These are phyloP conservation scores for Pterophyllum scalare DNA, from an alignment of 2,113 vertebrate species.

Conservation along the genomic window DNA sequence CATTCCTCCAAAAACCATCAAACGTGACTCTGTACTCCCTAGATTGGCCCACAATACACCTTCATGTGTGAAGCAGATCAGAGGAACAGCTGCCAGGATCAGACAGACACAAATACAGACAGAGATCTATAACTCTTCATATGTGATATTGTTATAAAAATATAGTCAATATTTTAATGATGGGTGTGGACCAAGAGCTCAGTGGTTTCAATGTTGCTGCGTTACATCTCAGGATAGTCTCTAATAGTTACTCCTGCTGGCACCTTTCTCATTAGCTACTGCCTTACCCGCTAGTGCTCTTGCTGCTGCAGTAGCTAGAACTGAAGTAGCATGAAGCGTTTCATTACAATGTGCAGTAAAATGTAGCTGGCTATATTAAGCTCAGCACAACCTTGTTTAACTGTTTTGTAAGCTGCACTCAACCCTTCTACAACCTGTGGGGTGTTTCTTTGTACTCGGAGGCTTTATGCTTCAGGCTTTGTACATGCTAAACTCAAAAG, in stretches of 20 bases:
- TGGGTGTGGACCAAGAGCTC: background rate
- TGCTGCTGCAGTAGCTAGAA: background rate
- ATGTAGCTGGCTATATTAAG: background rate
- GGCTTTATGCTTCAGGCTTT: no score
- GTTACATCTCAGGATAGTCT: no score
- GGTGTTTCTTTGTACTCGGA: no score
- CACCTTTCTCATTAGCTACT: background rate
- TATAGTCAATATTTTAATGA: background rate
- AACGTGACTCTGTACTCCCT: background rate
- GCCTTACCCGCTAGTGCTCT: background rate
- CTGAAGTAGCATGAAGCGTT: background rate
- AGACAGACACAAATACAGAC: background rate
- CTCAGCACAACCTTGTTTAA: background rate
- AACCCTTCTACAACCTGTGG: no score
- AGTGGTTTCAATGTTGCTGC: background rate
- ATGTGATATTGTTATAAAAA: background rate
- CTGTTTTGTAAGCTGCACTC: background rate
- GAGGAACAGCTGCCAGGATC: background rate
- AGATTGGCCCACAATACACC: background rate
- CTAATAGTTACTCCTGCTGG: fast-evolving
- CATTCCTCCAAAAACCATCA: background rate
- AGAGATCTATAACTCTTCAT: no score
- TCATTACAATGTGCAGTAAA: background rate
- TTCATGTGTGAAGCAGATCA: background rate
- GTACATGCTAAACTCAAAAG: no score